Conservation (phyloP, 2,888 invertebrate genomes). For the Polylopha cassiicola region DNA sequence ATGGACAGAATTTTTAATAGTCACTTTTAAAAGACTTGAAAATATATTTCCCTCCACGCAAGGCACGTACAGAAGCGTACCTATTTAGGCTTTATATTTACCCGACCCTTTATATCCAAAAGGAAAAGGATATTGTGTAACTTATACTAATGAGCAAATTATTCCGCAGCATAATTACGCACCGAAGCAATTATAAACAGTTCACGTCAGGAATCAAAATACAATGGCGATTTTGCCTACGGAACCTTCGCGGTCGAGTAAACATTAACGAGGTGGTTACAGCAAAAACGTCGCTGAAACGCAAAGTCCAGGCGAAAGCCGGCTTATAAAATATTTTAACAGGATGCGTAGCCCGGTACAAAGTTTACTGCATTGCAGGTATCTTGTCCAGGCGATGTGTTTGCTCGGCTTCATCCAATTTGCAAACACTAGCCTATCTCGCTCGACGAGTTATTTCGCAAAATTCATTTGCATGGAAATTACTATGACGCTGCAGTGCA, state of each 20-base stretch:
- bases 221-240: slow-evolving; percentile 3
- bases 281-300: slow-evolving; percentile 14
- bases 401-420: slow-evolving; percentile 53
- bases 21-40: no score
- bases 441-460: slow-evolving; percentile 35
- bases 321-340: slow-evolving; percentile 22
- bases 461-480: slow-evolving; percentile 56
- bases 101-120: no score
- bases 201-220: slow-evolving; percentile 7
- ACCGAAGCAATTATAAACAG: not conserved
- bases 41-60: no score
- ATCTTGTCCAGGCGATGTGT: slow-evolving; percentile 26
- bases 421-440: slow-evolving; percentile 45
- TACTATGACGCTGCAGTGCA: slow-evolving; percentile 17
- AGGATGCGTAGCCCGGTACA: slow-evolving; percentile 19
- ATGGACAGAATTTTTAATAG: no score
- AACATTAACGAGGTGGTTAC: slow-evolving; percentile 8
- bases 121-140: no score
- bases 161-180: no score
- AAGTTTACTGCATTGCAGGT: slow-evolving; percentile 34
- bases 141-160: no score
- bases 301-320: slow-evolving; percentile 9
- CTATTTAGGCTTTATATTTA: no score
- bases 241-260: not conserved
- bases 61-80: no score